Evolutionary conservation across 2,113 vertebrate species (phyloP).

Genomic region (Pontoporia blainvillei): DNA sequence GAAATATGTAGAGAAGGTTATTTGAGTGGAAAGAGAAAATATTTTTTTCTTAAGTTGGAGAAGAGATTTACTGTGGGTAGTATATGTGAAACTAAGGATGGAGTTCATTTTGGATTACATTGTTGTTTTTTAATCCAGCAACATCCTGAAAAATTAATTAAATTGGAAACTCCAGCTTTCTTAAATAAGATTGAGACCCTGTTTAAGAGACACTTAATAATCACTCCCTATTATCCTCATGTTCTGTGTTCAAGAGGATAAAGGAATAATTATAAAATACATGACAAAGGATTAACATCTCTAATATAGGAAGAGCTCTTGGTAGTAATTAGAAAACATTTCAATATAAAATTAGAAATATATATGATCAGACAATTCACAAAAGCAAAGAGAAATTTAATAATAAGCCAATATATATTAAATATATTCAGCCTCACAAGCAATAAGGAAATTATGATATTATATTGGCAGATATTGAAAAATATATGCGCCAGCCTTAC

Average conservation of each 20-base stretch:
- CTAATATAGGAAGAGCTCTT: neutral
- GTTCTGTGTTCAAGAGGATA: constrained; percentile 23
- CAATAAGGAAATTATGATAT: neutral
- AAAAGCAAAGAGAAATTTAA: neutral
- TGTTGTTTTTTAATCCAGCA: neutral
- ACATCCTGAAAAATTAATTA: neutral
- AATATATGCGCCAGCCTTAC: neutral
- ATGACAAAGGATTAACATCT: neutral
- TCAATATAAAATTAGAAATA: neutral
- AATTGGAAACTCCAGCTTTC: neutral
- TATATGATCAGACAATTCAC: neutral
- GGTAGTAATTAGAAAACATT: constrained; percentile 26
- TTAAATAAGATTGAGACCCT: constrained; percentile 28
- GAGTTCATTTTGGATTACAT: neutral
- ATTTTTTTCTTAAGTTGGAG: neutral
- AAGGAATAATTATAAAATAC: constrained; percentile 34
- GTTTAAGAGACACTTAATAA: neutral
- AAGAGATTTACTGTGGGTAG: neutral
- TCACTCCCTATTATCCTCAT: neutral
- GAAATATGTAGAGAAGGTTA: neutral
- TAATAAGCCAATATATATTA: neutral
- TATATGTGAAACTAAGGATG: neutral
- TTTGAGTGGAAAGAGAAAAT: neutral
- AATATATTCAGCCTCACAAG: neutral
- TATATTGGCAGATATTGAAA: neutral